These are phyloP conservation scores for Brachyhypopomus occidentalis DNA, from an alignment of 2,113 vertebrate species.

Conservation along the genomic window DNA sequence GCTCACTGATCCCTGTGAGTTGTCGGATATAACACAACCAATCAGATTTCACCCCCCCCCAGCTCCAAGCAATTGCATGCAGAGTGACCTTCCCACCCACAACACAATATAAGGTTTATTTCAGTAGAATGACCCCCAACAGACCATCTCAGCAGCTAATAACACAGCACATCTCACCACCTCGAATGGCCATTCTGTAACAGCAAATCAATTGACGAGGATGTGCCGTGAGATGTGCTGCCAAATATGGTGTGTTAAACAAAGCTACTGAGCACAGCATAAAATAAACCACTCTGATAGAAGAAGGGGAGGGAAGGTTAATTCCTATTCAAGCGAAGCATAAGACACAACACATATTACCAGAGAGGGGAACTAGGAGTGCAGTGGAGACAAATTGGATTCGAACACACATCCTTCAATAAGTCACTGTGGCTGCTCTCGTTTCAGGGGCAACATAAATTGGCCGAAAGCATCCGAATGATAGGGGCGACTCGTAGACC, in stretches of 20 bases:
- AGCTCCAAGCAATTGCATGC: not conserved
- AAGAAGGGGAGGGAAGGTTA: conserved; percentile 57
- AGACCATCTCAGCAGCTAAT: not conserved
- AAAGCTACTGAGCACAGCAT: conserved; percentile 44
- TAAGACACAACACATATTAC: conserved; percentile 60
- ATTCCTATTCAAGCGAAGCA: conserved; percentile 59
- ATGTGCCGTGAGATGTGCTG: not conserved
- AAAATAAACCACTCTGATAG: conserved; percentile 52
- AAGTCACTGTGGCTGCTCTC: conserved; percentile 61
- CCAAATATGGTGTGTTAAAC: conserved; percentile 7
- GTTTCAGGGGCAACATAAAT: conserved; percentile 65
- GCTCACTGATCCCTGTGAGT: not conserved
- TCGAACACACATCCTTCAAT: conserved; percentile 65
- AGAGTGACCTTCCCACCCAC: not conserved
- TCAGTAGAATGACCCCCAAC: not conserved
- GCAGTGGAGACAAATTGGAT: conserved; percentile 67
- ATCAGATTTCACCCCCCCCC: not conserved
- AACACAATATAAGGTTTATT: not conserved
- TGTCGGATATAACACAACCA: not conserved
- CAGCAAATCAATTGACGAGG: not conserved
- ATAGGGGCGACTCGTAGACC: conserved; percentile 52
- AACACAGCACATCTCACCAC: not conserved
- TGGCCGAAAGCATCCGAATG: conserved; percentile 50
- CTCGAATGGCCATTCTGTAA: not conserved
- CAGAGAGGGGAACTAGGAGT: conserved; percentile 54